Base-by-base conservation (phyloP, 92 coral and sea anemone genomes). In the Plumapathes pennacea region DNA sequence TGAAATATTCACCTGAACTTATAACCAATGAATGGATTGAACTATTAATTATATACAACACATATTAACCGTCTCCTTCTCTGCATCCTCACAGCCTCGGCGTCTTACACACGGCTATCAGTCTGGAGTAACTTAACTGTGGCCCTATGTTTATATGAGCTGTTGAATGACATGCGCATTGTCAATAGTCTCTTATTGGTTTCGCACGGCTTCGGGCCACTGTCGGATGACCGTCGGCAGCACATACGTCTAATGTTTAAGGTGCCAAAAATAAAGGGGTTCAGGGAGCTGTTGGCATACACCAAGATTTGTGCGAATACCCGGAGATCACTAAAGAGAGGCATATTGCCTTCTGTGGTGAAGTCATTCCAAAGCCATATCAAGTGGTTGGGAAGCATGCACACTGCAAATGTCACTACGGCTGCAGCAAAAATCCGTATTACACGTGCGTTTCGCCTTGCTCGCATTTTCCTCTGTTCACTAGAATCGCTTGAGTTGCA, bases 231-330 rank as follows among this genome's bases (percentile, higher is more conserved):
- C 38, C 50, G 24, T 13, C 33, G 43, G 30, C 76, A 72, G 44
- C 52, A 54, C 15, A 24, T 55, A 36, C 96, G 88, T 4, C 74
- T 69, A 0, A 76, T 58, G 21, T 84, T 91, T 19, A 85, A 72
- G 0, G 98, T 89, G 0, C 98, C 98, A 50, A 92, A 92, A 15
- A 92, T 92, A 45, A 92, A 92, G 1, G 98, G 98, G 40, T 88
- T 92, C 14, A 92, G 68, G 54, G 90, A 80, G 58, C 94, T 84
- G 65, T 92, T 92, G 4, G 77, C 80, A 54, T 92, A 92, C 11
- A 88, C 83, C 37, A 88, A 32, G 3, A 81, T 92, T 27, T 55
- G 76, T n/a, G 94, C 74, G 48, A 88, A 88, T n/a, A 80, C 88
- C 5, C 80, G 45, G 3, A 92, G 58, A 27, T 80, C 80, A 4